A percentile compares a stretch with the other conserved stretches of the same genome.
phyloP scores from a whole-genome alignment of 92 coral and sea anemone species.

The Zoanthus sansibaricus region DNA sequence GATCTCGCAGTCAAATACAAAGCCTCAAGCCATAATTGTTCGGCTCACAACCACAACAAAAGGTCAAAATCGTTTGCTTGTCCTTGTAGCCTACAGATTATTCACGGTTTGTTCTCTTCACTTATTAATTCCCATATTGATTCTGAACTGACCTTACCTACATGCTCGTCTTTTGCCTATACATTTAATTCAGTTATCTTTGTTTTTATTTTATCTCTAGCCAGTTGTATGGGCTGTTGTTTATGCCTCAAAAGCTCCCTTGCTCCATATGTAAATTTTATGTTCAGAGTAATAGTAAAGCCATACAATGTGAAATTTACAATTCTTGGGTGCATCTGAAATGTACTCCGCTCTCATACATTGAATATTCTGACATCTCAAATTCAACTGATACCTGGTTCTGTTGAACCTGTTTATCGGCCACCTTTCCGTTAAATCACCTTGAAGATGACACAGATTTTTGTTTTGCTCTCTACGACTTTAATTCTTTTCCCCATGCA shows the following conservation, averaged over 20 bases:
- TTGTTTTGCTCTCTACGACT: slow-evolving; percentile 41
- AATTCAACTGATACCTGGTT: slow-evolving; percentile 51
- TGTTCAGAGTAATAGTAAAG: slow-evolving; percentile 53
- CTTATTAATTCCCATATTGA: slow-evolving; percentile 4
- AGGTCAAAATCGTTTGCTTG: slow-evolving; percentile 26
- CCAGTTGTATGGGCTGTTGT: slow-evolving; percentile 5
- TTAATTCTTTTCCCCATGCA: background rate
- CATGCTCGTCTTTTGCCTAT: slow-evolving; percentile 4
- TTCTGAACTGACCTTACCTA: background rate
- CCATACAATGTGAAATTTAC: slow-evolving; percentile 46
- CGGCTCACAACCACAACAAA: slow-evolving; percentile 22
- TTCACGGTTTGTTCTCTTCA: background rate
- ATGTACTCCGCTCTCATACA: slow-evolving; percentile 40
- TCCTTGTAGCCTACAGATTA: background rate
- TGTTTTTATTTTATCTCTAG: background rate
- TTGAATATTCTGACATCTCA: slow-evolving; percentile 44
- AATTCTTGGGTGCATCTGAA: slow-evolving; percentile 59
- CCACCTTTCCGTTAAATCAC: slow-evolving; percentile 48
- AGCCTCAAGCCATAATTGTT: slow-evolving; percentile 24
- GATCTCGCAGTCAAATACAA: background rate
- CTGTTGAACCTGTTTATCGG: slow-evolving; percentile 43
- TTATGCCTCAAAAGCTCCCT: slow-evolving; percentile 24
- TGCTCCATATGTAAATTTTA: slow-evolving; percentile 44
- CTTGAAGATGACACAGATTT: slow-evolving; percentile 38
- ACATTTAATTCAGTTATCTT: background rate